These are phyloP conservation scores for Dinothrombium tinctorium DNA, from an alignment of 1,140 invertebrate species.

Conservation along the genomic window DNA sequence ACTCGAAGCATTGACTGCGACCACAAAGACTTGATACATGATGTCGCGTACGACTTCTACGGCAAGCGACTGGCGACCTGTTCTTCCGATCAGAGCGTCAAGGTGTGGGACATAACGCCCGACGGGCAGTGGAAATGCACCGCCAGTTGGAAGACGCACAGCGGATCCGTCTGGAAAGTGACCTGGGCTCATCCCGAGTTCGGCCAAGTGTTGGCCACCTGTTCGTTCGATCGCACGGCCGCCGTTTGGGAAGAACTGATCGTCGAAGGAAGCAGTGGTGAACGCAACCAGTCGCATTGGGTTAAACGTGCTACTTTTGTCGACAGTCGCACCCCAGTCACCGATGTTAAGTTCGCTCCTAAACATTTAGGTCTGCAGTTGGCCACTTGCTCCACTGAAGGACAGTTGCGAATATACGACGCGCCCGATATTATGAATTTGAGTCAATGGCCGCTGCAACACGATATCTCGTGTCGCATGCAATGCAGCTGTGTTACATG, in stretches of 20 bases:
- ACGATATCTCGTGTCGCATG: constrained; percentile 58
- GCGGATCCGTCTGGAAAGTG: constrained; percentile 92
- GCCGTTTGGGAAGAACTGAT: constrained; percentile 91
- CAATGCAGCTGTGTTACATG: constrained; percentile 73
- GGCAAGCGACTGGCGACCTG: constrained; percentile 89
- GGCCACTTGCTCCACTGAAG: constrained; percentile 26
- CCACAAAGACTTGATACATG: constrained; percentile 90
- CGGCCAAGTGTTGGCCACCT: constrained; percentile 78
- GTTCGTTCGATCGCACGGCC: constrained; percentile 88
- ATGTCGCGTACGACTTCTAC: constrained; percentile 91
- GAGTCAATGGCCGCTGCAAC: constrained; percentile 85
- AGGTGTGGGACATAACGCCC: constrained; percentile 80
- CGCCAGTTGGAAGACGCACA: constrained; percentile 78
- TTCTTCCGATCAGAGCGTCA: constrained; percentile 87
- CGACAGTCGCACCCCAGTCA: constrained; percentile 37
- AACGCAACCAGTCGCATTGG: constrained; percentile 41
- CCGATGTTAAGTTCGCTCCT: constrained; percentile 88
- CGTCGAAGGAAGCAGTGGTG: constrained; percentile 16
- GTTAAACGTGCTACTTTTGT: constrained; percentile 74
- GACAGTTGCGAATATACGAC: constrained; percentile 72
- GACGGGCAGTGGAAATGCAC: constrained; percentile 60
- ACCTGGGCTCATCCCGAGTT: constrained; percentile 74
- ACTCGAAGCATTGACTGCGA: constrained; percentile 66
- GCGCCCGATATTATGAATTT: constrained; percentile 96
- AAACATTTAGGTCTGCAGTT: constrained; percentile 77